phyloP scores from a whole-genome alignment of 2,113 vertebrate species.

The Stictonetta naevosa region DNA sequence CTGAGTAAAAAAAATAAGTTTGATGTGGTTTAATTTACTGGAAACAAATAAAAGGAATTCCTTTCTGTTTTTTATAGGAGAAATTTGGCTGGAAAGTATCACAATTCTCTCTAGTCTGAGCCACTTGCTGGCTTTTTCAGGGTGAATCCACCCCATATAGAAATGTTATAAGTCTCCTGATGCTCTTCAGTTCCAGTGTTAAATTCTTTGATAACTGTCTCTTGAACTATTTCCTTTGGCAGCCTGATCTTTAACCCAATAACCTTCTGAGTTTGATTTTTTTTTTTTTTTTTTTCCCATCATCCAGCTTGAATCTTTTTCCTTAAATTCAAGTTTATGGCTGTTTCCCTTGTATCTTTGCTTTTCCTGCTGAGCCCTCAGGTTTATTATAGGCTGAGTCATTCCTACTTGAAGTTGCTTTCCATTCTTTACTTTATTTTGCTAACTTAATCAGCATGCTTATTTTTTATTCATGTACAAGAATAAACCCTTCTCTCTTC shows the following conservation, averaged over 20 bases:
- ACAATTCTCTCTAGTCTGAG: neutral
- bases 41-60: slow-evolving; percentile 18
- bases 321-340: neutral
- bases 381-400: slow-evolving; percentile 15
- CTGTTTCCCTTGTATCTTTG: neutral
- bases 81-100: neutral
- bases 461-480: neutral
- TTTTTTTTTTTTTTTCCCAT: neutral
- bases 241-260: neutral
- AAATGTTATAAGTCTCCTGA: neutral
- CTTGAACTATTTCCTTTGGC: slow-evolving; percentile 20
- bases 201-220: slow-evolving; percentile 9
- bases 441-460: slow-evolving; percentile 18
- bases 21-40: slow-evolving; percentile 12
- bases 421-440: slow-evolving; percentile 9
- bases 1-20: neutral
- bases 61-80: neutral
- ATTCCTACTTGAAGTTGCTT: slow-evolving; percentile 5
- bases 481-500: neutral
- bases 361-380: slow-evolving; percentile 14
- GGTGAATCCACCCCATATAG: neutral
- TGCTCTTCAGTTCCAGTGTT: neutral
- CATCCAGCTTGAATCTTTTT: neutral
- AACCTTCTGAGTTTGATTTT: neutral
- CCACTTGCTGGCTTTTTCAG: neutral